phyloP scores from a whole-genome alignment of 2,888 invertebrate genomes.

The Panzeria rudis region DNA sequence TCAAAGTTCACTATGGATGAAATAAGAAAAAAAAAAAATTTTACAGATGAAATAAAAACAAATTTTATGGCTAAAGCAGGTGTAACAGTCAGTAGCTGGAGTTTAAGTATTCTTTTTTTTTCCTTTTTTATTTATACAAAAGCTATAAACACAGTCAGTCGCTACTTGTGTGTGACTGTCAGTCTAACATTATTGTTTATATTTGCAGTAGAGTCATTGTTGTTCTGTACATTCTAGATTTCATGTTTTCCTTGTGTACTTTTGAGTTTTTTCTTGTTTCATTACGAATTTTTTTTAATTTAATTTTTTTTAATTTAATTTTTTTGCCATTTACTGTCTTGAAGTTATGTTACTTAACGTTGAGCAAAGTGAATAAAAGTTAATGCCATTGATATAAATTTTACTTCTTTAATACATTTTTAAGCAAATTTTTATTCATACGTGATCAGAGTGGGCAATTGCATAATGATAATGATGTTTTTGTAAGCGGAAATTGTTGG shows the following conservation, averaged over 20 bases:
- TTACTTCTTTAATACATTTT: conserved; percentile 67
- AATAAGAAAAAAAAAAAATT: conserved; percentile 26
- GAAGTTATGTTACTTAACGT: conserved; percentile 60
- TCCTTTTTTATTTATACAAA: conserved; percentile 3
- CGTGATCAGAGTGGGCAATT: conserved; percentile 56
- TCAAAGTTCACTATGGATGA: conserved; percentile 54
- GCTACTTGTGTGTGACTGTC: conserved; percentile 2
- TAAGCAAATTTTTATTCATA: conserved; percentile 66
- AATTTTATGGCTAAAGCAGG: conserved; percentile 65
- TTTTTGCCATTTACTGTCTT: conserved; percentile 43
- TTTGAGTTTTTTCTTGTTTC: conserved; percentile 6
- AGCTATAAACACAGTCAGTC: conserved; percentile 13
- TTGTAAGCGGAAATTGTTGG: conserved; percentile 56
- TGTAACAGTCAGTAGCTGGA: conserved; percentile 65
- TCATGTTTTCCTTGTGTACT: conserved; percentile 30
- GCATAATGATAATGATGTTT: conserved; percentile 28
- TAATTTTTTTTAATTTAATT: background rate
- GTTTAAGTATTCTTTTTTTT: conserved; percentile 47
- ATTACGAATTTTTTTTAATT: conserved; percentile 5
- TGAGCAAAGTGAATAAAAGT: conserved; percentile 62
- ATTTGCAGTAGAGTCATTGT: conserved; percentile 32
- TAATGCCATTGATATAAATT: conserved; percentile 65
- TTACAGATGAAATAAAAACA: conserved; percentile 69
- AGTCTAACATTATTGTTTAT: conserved; percentile 16
- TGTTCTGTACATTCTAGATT: conserved; percentile 26